Conservation (phyloP, 92 coral and sea anemone species). For the Parazoanthus darwini region DNA sequence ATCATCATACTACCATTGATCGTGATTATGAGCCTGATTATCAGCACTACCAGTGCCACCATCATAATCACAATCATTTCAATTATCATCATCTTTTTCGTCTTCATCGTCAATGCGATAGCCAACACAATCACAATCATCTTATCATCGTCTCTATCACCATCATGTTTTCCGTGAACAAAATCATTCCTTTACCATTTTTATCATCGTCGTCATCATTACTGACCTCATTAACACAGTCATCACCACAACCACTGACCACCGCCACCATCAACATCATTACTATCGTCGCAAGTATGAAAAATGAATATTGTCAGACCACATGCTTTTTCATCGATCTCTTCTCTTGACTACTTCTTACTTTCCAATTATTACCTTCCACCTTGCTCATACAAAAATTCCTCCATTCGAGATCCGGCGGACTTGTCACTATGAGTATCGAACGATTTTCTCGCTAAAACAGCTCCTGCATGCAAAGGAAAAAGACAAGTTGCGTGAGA, state of each 20-base stretch:
- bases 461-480: background rate
- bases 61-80: too few relatives aligned
- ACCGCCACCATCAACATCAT: background rate
- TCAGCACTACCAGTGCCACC: background rate
- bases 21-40: too few relatives aligned
- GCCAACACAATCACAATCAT: background rate
- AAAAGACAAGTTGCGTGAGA: background rate
- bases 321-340: background rate
- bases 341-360: background rate
- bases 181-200: background rate
- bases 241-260: background rate
- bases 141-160: background rate
- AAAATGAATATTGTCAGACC: too few relatives aligned
- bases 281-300: background rate
- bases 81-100: background rate
- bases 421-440: background rate
- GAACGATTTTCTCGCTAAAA: background rate
- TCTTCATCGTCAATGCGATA: background rate
- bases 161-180: background rate
- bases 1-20: too few relatives aligned
- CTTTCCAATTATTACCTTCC: background rate
- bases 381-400: background rate
- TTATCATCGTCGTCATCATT: background rate
- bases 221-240: background rate
- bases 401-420: background rate